A percentile compares a stretch with the other conserved stretches of the same genome.
These are phyloP conservation scores for Triplophysa yarkandensis DNA, from an alignment of 2,797 vertebrate species.

Conservation along the genomic window DNA sequence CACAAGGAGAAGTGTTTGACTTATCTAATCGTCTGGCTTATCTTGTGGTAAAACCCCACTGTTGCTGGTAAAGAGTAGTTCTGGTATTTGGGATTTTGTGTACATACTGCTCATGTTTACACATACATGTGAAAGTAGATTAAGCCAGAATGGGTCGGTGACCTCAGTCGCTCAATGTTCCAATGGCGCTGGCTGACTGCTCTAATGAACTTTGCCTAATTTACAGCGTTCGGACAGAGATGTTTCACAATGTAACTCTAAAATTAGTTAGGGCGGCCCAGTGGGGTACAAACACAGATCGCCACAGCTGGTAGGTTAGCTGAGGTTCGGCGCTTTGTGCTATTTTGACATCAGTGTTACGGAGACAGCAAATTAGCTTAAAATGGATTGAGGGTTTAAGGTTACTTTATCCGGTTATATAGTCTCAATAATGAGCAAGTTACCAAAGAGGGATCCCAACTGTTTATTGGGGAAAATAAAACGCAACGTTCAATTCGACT, in stretches of 20 bases:
- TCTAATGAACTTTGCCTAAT: neutral
- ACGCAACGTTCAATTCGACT: neutral
- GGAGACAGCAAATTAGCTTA: slow-evolving; percentile 69
- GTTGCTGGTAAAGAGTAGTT: neutral
- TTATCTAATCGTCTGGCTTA: neutral
- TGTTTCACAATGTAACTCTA: neutral
- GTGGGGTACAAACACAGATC: neutral
- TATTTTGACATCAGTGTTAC: slow-evolving; percentile 57
- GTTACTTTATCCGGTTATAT: slow-evolving; percentile 66
- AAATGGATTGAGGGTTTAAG: slow-evolving; percentile 74
- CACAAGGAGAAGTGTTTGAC: neutral
- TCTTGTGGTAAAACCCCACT: neutral
- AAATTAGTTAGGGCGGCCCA: neutral
- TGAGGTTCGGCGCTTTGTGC: slow-evolving; percentile 15
- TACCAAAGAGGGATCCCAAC: neutral
- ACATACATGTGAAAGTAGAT: neutral
- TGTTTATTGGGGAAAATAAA: neutral
- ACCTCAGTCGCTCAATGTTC: neutral
- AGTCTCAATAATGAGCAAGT: slow-evolving; percentile 58
- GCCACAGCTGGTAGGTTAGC: slow-evolving; percentile 19
- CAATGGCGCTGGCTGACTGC: neutral
- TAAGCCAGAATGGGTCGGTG: neutral
- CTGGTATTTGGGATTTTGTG: neutral
- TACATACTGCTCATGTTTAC: too few relatives aligned
- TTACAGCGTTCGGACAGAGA: neutral